Evolutionary conservation across 1,140 invertebrate species (phyloP), one percentile per base, ranked within the genome.

Genomic region (Dreissena rostriformis): DNA sequence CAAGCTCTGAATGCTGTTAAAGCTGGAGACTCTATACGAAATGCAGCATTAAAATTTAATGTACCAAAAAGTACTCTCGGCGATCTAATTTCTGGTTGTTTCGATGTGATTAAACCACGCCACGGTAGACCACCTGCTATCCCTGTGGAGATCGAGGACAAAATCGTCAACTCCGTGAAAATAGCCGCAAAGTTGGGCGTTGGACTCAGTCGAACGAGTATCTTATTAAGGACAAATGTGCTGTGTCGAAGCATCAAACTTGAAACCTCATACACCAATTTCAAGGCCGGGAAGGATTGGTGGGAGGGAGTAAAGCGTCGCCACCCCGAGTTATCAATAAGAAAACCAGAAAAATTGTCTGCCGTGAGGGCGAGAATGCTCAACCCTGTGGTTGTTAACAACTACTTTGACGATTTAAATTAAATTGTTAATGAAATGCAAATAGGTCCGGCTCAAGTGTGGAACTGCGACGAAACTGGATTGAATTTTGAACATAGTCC

Each of bases 391-490:
- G 66, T 76, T 11, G 52, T 70, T 15, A 26, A 15, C 19, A 52
- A 39, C 10, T 83, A 83, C 61, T 82, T 78, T 49, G 14, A 39
- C 14, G 39, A 65, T 6, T 29, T 84, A 39, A 39, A 39, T 39
- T 8, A 39, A 39, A 2, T 65, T 39, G 39, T 39, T 39, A 39
- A 39, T 39, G 39, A 39, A 39, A 39, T 39, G 39, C 39, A 39
- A 39, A 39, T 39, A 39, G 39, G 39, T 39, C 39, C 39, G 39
- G 39, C 39, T 39, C 39, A 39, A 39, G 39, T 39, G 39, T 86
- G 85, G 81, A 86, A 86, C 55, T 65, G 53, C 26, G 85, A 86
- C 28, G 80, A 86, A 68, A 80, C 61, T 17, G 74, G 80, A 1
- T 1, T 66, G 1, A 70, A 57, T 17, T 83, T 83, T 51, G 51